These are phyloP conservation scores for Tinamus major DNA, from an alignment of 2,797 vertebrate species.

Conservation along the genomic window DNA sequence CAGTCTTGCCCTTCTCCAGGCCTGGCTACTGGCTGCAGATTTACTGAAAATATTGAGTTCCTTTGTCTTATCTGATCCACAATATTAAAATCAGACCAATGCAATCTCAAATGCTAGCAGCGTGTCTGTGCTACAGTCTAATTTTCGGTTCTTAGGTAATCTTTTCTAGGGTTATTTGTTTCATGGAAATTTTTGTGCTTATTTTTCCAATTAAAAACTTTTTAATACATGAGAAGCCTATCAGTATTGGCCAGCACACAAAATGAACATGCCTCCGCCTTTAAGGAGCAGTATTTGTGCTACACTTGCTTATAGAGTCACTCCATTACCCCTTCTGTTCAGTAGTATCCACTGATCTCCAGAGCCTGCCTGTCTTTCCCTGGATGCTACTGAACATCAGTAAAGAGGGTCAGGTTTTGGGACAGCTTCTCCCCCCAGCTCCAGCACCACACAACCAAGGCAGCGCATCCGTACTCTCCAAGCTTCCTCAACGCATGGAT, in stretches of 20 bases:
- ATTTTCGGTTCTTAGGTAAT: background rate
- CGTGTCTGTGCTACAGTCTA: background rate
- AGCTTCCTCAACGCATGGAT: background rate
- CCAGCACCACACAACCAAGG: too few species aligned
- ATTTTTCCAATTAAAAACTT: background rate
- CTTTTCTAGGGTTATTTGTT: background rate
- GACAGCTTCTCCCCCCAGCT: background rate
- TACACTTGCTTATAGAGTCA: background rate
- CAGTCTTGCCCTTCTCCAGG: background rate
- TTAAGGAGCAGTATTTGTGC: background rate
- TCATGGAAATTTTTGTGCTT: background rate
- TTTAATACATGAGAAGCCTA: background rate
- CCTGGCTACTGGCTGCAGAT: background rate
- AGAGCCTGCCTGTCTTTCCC: background rate
- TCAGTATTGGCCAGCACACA: background rate
- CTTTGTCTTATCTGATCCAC: background rate
- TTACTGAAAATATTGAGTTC: background rate
- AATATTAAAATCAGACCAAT: background rate
- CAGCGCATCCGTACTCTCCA: background rate
- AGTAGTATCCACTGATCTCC: background rate
- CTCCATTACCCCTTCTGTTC: accelerated
- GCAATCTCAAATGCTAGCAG: background rate
- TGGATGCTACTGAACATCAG: background rate
- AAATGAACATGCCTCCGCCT: background rate
- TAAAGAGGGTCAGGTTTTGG: background rate